Evolutionary conservation across 2,888 invertebrate genomes (phyloP), one percentile per base, ranked within the genome.

Genomic region (Apocheima hispidaria): DNA sequence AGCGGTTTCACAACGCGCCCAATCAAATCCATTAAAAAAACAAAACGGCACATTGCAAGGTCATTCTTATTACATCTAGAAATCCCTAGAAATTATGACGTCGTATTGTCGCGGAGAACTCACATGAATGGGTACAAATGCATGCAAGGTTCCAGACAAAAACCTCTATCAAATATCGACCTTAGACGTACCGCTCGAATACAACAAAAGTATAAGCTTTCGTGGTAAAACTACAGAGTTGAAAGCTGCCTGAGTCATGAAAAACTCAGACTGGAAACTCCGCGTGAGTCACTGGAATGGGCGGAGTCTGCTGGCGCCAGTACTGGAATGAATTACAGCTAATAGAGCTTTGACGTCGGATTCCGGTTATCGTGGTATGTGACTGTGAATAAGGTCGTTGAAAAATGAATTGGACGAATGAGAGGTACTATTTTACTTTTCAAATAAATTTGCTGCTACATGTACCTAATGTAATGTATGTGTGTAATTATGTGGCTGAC

Each of bases 31-130:
- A 69, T 71, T 50, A 74, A 30, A 38, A 74, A 60, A 58, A 73
- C 41, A 54, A 72, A 65, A 30, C 82, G 74, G 59, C 83, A 83
- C 83, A 83, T 83, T 59, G 65, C 76, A 67, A 66, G 56, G 64
- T 57, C 75, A 72, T 70, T 53, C 28, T 52, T 65, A 72, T 73
- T 70, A 14, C 6, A 70, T 60, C 61, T 58, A 54, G 30, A 12
- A 65, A 55, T 55, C 43, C 52, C 68, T 62, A 36, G 67, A 75
- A 63, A 56, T 36, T 33, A 23, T 60, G 60, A 66, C 71, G 63
- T 70, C 64, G 68, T 69, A 59, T 67, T 71, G 63, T 67, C 71
- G 63, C 65, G 56, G 68, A 59, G 56, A 55, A 50, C 53, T 16
- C 50, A 41, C 40, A 67, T 69, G 68, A 68, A 71, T 68, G 67